A percentile compares a stretch with the other conserved stretches of the same genome.
Conservation (phyloP, 2,113 vertebrate genomes). For the Mustela nigripes region DNA sequence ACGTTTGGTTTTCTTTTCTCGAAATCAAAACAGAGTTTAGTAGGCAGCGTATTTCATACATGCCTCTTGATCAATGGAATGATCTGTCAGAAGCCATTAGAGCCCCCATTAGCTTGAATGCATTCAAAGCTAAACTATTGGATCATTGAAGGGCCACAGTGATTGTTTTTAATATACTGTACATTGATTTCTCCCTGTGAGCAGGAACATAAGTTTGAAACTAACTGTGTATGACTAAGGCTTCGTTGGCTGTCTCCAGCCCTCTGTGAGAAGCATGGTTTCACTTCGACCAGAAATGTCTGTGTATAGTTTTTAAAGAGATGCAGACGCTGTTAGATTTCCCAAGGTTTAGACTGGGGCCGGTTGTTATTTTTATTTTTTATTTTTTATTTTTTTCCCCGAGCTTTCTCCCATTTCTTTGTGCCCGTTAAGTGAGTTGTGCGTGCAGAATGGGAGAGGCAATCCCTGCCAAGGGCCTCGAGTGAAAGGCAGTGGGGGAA, state of each 20-base stretch:
- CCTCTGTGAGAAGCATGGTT: constrained; percentile 71
- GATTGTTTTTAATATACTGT: constrained; percentile 89
- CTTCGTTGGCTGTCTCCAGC: constrained; percentile 79
- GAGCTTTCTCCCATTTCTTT: constrained; percentile 60
- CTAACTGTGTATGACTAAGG: constrained; percentile 86
- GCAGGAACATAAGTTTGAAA: constrained; percentile 86
- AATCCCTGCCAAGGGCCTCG: neutral
- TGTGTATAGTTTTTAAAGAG: constrained; percentile 68
- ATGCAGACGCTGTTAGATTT: constrained; percentile 69
- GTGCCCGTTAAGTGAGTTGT: constrained; percentile 3
- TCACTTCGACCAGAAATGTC: constrained; percentile 70
- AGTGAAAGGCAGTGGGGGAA: constrained; percentile 21
- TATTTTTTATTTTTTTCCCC: neutral
- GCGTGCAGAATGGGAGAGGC: neutral
- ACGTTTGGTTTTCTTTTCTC: constrained; percentile 87
- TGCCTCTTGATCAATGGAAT: constrained; percentile 88
- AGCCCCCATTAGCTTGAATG: constrained; percentile 84
- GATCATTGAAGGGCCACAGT: constrained; percentile 80
- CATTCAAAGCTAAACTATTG: constrained; percentile 87
- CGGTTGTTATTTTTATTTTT: neutral
- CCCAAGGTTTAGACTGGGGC: constrained; percentile 52
- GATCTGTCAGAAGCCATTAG: constrained; percentile 89
- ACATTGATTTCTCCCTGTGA: constrained; percentile 87
- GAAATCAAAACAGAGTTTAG: constrained; percentile 88
- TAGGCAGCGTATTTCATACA: constrained; percentile 86